phyloP scores from a whole-genome alignment of 2,113 vertebrate genomes.

The Polypterus bichir region DNA sequence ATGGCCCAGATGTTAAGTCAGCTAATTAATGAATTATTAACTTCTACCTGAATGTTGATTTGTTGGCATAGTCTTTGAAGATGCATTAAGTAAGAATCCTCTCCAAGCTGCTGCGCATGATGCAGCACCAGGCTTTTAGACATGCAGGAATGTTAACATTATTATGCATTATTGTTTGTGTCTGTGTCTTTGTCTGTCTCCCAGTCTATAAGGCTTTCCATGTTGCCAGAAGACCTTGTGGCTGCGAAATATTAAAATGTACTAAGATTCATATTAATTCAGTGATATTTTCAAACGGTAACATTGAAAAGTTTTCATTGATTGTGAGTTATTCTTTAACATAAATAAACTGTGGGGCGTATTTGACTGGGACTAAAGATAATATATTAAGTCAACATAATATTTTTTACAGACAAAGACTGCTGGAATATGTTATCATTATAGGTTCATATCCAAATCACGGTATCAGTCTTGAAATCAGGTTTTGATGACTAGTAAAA shows the following conservation, averaged over 20 bases:
- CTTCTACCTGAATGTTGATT: slow-evolving; percentile 14
- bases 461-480: too few species aligned
- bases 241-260: not conserved
- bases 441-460: too few species aligned
- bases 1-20: not conserved
- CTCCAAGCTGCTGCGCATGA: slow-evolving; percentile 18
- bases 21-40: slow-evolving; percentile 45
- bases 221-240: slow-evolving; percentile 42
- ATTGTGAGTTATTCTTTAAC: too few species aligned
- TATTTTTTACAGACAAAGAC: too few species aligned
- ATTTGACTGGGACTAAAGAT: too few species aligned
- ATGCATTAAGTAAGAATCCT: slow-evolving; percentile 19
- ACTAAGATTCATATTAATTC: too few species aligned
- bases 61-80: slow-evolving; percentile 21
- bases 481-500: too few species aligned
- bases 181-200: slow-evolving; percentile 32
- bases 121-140: slow-evolving; percentile 59
- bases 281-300: too few species aligned
- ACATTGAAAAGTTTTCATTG: too few species aligned
- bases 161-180: slow-evolving; percentile 79
- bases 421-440: too few species aligned
- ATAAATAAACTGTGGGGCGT: too few species aligned
- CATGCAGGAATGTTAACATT: slow-evolving; percentile 84
- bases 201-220: slow-evolving; percentile 36
- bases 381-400: too few species aligned